Conservation (phyloP, 2,113 vertebrate genomes). For the Ageneiosus marmoratus region DNA sequence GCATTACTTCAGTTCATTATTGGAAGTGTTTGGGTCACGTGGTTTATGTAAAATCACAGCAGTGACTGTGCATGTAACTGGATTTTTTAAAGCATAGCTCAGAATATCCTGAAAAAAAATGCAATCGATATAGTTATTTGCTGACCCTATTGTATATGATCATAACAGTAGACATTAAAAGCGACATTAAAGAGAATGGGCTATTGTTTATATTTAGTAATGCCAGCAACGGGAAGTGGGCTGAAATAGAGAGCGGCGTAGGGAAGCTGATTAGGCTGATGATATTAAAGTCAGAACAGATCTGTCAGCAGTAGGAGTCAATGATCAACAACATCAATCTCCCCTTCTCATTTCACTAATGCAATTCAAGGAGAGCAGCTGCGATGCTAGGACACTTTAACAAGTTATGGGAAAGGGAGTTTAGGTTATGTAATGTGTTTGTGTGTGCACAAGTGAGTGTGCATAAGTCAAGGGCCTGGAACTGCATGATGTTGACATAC, state of each 20-base stretch:
- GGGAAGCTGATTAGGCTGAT: constrained; percentile 46
- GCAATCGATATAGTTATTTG: neutral
- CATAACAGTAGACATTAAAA: neutral
- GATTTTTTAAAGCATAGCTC: neutral
- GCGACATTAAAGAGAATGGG: neutral
- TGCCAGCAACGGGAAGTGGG: neutral
- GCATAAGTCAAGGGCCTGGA: constrained; percentile 10
- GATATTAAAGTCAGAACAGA: constrained; percentile 36
- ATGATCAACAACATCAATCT: constrained; percentile 38
- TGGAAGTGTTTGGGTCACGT: neutral
- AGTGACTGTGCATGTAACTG: neutral
- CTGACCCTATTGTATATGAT: neutral
- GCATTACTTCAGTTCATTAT: neutral
- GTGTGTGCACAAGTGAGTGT: constrained; percentile 33
- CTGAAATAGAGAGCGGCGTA: neutral
- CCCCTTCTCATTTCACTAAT: constrained; percentile 51
- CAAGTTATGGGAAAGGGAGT: constrained; percentile 21
- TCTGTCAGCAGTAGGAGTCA: constrained; percentile 27
- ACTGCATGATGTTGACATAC: constrained; percentile 15
- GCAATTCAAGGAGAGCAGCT: constrained; percentile 45
- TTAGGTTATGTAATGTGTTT: constrained; percentile 36
- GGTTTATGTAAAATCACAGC: neutral
- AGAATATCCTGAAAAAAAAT: neutral
- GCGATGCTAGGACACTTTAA: constrained; percentile 35
- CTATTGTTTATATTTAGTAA: constrained; percentile 5